Evolutionary conservation across 2,113 vertebrate species (phyloP), one percentile per base, ranked within the genome.

Genomic region (Quiscalus mexicanus): DNA sequence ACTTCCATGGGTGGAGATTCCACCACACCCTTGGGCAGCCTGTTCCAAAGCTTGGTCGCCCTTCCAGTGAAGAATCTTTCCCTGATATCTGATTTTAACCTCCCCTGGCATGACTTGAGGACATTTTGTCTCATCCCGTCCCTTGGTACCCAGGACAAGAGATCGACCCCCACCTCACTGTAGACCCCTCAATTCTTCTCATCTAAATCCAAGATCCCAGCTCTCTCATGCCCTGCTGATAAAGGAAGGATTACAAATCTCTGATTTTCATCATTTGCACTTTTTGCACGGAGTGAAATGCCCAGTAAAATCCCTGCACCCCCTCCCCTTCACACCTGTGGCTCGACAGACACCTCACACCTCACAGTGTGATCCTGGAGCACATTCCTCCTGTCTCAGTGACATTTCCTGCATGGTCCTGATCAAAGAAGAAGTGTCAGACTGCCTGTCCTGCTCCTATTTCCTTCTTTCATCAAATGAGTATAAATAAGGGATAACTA

Each of bases 401-500:
- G 49, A n/a, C 39, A 56, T 15, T 83, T 86, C 64, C 55, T 86
- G 22, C 14, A 56, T 1, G 50, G 52, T 35, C n/a, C 56, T 88
- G 87, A 95, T 91, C 93, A 93, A 93, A 97, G 91, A 67, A 28
- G 22, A 41, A 17, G 25, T 55, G 86, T 64, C 75, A 94, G 76
- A 62, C 70, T 87, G 18, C 4, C 15, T 23, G 41, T 12, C 50
- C 30, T 14, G 13, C 87, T 83, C 50, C 33, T 50, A 24, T 42
- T 70, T 67, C 71, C 27, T 80, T n/a, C 90, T 93, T 85, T 92
- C 71, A 92, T 93, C 92, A 93, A 67, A 50, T 22, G 23, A 33
- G 14, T 60, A 90, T 92, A 96, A 94, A 90, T 94, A 93, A 95
- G 68, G 93, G 35, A 86, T 92, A 75, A 97, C 60, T 92, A 93